Conservation (phyloP, 2,888 invertebrate genomes). For the Napeogenes inachia region DNA sequence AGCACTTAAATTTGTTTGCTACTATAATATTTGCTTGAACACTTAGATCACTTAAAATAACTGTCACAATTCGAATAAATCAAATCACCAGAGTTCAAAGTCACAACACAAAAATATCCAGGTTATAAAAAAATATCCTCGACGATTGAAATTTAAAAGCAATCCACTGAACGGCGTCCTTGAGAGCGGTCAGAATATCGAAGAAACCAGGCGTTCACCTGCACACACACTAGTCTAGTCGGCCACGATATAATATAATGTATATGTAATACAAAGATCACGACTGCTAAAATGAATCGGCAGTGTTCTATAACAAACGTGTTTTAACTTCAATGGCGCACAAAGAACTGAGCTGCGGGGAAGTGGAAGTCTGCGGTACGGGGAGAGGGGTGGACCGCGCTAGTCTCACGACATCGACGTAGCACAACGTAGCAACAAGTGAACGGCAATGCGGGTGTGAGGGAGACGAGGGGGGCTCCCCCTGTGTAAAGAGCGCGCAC, state of each 20-base stretch:
- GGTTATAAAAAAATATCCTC: conserved; percentile 34
- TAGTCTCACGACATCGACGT: conserved; percentile 56
- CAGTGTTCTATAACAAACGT: conserved; percentile 57
- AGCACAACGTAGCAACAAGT: conserved; percentile 74
- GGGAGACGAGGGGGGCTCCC: conserved; percentile 39
- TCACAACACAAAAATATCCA: conserved; percentile 33
- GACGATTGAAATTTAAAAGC: conserved; percentile 39
- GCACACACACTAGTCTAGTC: conserved; percentile 55
- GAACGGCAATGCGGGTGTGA: conserved; percentile 64
- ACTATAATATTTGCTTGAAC: conserved; percentile 22
- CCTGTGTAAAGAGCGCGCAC: conserved; percentile 58
- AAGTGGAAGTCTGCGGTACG: conserved; percentile 55
- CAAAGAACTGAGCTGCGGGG: conserved; percentile 75
- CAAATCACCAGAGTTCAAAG: conserved; percentile 38
- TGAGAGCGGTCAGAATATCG: conserved; percentile 53
- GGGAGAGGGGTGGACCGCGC: conserved; percentile 55
- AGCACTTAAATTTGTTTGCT: conserved; percentile 11
- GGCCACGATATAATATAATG: conserved; percentile 46
- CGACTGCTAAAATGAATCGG: conserved; percentile 51
- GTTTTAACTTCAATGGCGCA: conserved; percentile 64
- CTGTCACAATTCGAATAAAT: conserved; percentile 23
- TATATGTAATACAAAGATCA: conserved; percentile 43
- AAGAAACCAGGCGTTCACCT: conserved; percentile 53
- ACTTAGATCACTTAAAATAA: conserved; percentile 27
- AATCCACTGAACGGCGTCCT: conserved; percentile 45